Evolutionary conservation across 2,113 vertebrate genomes (phyloP).

Genomic region (Psilopsiagon aurifrons): DNA sequence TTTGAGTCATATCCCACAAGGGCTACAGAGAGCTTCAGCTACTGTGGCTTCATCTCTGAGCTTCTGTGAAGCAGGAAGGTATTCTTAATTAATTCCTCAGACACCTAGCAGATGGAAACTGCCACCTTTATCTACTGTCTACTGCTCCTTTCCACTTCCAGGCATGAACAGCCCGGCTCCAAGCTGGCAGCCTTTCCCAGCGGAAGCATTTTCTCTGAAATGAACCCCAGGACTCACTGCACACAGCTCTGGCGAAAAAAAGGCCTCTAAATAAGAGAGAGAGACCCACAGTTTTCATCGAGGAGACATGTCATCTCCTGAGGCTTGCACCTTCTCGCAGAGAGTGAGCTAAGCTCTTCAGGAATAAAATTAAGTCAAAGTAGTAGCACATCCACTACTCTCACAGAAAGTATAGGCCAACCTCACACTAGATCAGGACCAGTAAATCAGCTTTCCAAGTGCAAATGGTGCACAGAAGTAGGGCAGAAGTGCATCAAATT

Average conservation of each 20-base stretch:
- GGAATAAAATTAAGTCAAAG: neutral
- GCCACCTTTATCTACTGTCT: conserved; percentile 29
- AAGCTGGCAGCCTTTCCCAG: neutral
- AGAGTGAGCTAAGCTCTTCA: neutral
- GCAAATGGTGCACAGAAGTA: neutral
- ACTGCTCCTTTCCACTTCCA: neutral
- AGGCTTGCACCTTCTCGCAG: neutral
- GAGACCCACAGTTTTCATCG: neutral
- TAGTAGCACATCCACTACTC: neutral
- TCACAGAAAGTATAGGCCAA: neutral
- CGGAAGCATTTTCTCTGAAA: neutral
- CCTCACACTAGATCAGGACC: neutral
- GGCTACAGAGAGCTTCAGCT: neutral
- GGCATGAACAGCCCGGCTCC: neutral
- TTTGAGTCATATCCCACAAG: neutral
- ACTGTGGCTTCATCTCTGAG: neutral
- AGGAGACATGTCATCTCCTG: neutral
- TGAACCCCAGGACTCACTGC: neutral
- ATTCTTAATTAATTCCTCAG: conserved; percentile 54
- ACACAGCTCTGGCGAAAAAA: neutral
- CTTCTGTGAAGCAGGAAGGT: neutral
- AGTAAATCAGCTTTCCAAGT: neutral
- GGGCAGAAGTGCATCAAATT: neutral
- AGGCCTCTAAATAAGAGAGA: neutral
- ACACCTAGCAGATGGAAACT: conserved; percentile 23